Evolutionary conservation across 2,888 invertebrate genomes (phyloP).

Genomic region (Lepeophtheirus nordmannii): DNA sequence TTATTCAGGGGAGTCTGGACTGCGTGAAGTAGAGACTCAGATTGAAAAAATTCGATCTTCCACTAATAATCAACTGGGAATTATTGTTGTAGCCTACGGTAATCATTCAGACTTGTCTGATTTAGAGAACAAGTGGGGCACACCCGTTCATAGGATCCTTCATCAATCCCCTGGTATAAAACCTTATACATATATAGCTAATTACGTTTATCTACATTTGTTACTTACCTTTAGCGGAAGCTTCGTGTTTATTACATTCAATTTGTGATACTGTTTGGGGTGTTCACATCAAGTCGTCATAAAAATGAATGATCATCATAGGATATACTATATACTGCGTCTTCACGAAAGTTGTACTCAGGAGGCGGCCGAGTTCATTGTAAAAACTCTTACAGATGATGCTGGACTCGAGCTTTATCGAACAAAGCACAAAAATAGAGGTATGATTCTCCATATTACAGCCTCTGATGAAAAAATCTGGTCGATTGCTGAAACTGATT

Average conservation of each 20-base stretch:
- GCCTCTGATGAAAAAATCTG: neutral
- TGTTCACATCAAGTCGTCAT: neutral
- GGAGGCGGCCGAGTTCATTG: conserved; percentile 19
- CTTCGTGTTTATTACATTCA: neutral
- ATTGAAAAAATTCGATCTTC: neutral
- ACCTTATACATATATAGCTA: neutral
- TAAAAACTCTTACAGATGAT: conserved; percentile 3
- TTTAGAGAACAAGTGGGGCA: neutral
- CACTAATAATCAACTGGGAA: neutral
- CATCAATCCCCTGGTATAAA: neutral
- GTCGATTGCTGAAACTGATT: conserved; percentile 3
- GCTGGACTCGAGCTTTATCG: conserved; percentile 5
- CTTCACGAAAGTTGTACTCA: conserved; percentile 19
- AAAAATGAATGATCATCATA: neutral
- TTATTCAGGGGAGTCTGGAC: neutral
- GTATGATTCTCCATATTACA: conserved; percentile 12
- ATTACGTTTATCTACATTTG: neutral
- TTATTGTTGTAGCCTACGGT: neutral
- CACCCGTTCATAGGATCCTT: neutral
- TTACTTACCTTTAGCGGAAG: neutral
- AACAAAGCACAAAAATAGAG: neutral
- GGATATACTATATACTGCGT: conserved; percentile 10
- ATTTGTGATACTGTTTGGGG: conserved; percentile 1
- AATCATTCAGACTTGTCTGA: neutral
- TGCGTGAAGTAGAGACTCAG: neutral